Percentiles rank a stretch among this genome's conserved stretches.
Evolutionary conservation across 2,888 invertebrate genomes (phyloP).

Genomic region (Gastracanthus pulcherrimus): DNA sequence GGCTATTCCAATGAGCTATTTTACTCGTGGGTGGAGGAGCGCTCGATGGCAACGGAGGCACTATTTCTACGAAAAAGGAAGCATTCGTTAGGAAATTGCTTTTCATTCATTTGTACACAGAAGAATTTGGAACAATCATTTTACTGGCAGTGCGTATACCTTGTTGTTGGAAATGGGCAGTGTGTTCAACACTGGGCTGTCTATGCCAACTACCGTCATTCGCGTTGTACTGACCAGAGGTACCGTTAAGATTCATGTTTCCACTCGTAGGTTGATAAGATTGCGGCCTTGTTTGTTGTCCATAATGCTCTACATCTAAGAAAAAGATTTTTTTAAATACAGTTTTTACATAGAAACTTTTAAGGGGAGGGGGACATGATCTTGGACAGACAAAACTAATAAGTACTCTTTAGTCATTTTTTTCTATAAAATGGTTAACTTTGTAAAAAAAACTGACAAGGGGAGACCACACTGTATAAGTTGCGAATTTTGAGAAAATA

Average conservation of each 20-base stretch:
- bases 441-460: too few species aligned
- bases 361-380: too few species aligned
- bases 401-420: too few species aligned
- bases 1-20: slow-evolving; percentile 71
- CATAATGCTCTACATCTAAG: slow-evolving; percentile 69
- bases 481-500: too few species aligned
- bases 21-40: slow-evolving; percentile 78
- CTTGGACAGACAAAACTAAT: too few species aligned
- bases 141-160: slow-evolving; percentile 65
- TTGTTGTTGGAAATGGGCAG: slow-evolving; percentile 65
- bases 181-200: slow-evolving; percentile 69
- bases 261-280: slow-evolving; percentile 72
- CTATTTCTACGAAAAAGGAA: slow-evolving; percentile 77
- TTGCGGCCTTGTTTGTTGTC: slow-evolving; percentile 69
- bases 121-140: slow-evolving; percentile 53
- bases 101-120: neutral
- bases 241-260: slow-evolving; percentile 73
- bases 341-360: too few species aligned
- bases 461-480: too few species aligned
- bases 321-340: neutral
- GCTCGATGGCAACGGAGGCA: slow-evolving; percentile 81
- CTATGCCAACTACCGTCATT: slow-evolving; percentile 72
- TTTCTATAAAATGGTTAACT: too few species aligned
- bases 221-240: slow-evolving; percentile 70
- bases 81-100: neutral